These are phyloP conservation scores for Cryptus armator DNA, from an alignment of 2,888 invertebrate species.

Conservation along the genomic window DNA sequence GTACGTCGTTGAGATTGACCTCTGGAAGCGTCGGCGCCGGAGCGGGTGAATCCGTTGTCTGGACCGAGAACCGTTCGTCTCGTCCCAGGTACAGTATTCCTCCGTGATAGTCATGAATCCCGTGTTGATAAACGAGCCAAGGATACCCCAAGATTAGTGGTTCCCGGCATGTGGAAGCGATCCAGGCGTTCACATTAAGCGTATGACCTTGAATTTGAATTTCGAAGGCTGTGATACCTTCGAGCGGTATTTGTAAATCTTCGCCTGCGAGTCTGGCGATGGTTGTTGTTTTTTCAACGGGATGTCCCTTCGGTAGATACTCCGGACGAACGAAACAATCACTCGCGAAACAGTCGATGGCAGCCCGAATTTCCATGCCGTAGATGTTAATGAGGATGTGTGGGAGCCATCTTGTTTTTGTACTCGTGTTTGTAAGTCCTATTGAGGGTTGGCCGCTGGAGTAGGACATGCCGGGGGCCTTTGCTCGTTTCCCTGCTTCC, in stretches of 20 bases:
- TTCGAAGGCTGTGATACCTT: not conserved
- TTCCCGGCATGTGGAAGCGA: not conserved
- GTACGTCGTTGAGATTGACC: too few species aligned
- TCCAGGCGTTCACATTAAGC: not conserved
- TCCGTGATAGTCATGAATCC: not conserved
- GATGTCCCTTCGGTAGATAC: not conserved
- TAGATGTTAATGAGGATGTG: not conserved
- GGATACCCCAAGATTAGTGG: not conserved
- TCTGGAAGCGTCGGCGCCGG: too few species aligned
- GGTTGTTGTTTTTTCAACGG: not conserved
- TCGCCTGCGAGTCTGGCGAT: not conserved
- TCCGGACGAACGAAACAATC: slow-evolving; percentile 6
- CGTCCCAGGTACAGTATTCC: not conserved
- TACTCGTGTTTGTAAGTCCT: not conserved
- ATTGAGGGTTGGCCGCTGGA: slow-evolving; percentile 18
- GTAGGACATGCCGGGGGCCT: not conserved
- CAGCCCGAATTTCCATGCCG: not conserved
- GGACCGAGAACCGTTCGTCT: not conserved
- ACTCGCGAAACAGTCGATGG: slow-evolving; percentile 16
- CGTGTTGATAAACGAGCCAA: not conserved
- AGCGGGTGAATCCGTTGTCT: too few species aligned
- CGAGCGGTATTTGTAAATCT: not conserved
- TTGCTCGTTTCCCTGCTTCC: not conserved
- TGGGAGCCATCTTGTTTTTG: too few species aligned
- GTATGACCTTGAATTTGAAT: not conserved